phyloP scores from a whole-genome alignment of 2,113 vertebrate genomes.

The Gyps fulvus region DNA sequence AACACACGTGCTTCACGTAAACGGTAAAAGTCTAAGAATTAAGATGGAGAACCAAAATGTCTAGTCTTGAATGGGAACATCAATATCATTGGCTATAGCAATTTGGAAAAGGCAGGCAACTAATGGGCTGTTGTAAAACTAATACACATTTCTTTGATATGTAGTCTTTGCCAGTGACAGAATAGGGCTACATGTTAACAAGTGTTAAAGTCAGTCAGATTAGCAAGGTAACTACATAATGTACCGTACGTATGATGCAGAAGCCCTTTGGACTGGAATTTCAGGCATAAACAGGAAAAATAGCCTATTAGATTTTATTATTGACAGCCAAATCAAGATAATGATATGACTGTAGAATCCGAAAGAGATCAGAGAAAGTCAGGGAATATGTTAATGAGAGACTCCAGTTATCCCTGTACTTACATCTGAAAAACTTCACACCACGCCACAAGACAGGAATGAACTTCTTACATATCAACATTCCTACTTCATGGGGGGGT shows the following conservation, averaged over 20 bases:
- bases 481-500: neutral
- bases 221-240: neutral
- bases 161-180: neutral
- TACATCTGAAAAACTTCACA: neutral
- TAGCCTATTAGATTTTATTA: neutral
- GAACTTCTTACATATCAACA: neutral
- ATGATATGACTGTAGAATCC: neutral
- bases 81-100: neutral
- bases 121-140: neutral
- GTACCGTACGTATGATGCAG: neutral
- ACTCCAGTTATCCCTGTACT: neutral
- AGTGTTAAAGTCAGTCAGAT: neutral
- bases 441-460: fast-evolving
- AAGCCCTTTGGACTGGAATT: neutral
- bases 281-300: neutral
- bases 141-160: neutral
- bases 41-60: neutral
- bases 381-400: neutral
- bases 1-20: neutral
- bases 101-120: neutral
- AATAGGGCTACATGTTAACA: neutral
- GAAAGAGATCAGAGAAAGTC: neutral
- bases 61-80: neutral
- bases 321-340: neutral
- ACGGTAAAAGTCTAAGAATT: neutral